Evolutionary conservation across 2,797 vertebrate species (phyloP).

Genomic region (Crenichthys baileyi): DNA sequence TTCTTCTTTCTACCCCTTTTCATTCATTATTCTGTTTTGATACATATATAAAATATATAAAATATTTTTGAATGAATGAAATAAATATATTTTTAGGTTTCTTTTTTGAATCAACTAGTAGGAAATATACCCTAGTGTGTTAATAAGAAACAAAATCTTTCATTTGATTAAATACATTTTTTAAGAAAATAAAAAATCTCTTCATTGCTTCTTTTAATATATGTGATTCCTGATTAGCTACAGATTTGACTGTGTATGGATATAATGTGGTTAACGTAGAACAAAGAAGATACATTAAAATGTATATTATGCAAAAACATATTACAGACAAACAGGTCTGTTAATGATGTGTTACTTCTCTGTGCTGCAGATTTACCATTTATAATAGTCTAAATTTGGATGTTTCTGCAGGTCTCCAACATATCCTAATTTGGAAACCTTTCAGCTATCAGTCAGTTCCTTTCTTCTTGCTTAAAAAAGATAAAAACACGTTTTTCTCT

Average conservation of each 20-base stretch:
- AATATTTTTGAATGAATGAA: too few species aligned
- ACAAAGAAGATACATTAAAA: background rate
- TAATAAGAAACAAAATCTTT: too few species aligned
- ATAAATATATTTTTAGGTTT: too few species aligned
- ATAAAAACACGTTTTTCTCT: background rate
- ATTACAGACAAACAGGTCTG: background rate
- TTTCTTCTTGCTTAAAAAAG: constrained; percentile 12
- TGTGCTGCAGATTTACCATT: constrained; percentile 3
- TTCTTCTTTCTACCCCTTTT: too few species aligned
- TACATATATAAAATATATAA: too few species aligned
- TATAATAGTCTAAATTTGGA: constrained; percentile 45
- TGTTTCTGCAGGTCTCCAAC: constrained; percentile 19
- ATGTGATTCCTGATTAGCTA: background rate
- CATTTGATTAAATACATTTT: too few species aligned
- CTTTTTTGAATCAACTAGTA: too few species aligned
- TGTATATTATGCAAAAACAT: background rate
- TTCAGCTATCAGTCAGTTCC: constrained; percentile 16
- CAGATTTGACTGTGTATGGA: background rate
- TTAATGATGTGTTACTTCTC: background rate
- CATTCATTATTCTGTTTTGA: too few species aligned
- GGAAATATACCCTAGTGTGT: too few species aligned
- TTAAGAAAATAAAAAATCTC: too few species aligned
- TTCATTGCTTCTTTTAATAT: background rate
- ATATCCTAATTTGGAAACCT: constrained; percentile 20
- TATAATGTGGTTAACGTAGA: background rate